phyloP scores from a whole-genome alignment of 2,888 invertebrate genomes.

The Dendrolimus houi region DNA sequence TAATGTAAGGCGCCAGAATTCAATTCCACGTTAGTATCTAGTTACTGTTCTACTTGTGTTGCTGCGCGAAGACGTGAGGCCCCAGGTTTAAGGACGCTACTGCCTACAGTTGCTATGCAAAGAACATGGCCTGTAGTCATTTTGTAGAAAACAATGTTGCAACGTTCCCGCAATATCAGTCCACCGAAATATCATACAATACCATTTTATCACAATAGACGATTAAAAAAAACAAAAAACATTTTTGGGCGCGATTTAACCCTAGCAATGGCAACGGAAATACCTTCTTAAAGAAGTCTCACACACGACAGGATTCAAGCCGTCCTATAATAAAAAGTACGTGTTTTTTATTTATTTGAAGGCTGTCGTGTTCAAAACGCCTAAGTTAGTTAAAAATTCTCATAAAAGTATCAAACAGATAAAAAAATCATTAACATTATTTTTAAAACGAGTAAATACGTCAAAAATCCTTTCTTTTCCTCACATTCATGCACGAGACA shows the following conservation, averaged over 20 bases:
- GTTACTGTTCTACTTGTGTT: too few species aligned
- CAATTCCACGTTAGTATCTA: too few species aligned
- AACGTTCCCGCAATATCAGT: constrained; percentile 17
- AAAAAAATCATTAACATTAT: constrained; percentile 7
- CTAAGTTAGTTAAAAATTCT: too few species aligned
- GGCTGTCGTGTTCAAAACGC: too few species aligned
- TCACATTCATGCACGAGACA: background rate
- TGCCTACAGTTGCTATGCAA: too few species aligned
- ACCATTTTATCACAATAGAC: constrained; percentile 38
- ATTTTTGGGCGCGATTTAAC: constrained; percentile 22
- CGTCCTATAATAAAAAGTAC: too few species aligned
- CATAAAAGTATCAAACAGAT: constrained; percentile 1
- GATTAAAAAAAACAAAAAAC: constrained; percentile 22
- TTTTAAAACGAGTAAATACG: constrained; percentile 18
- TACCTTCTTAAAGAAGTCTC: constrained; percentile 18
- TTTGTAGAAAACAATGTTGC: background rate
- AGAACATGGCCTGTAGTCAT: too few species aligned
- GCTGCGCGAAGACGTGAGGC: too few species aligned
- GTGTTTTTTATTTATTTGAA: too few species aligned
- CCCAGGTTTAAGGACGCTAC: too few species aligned
- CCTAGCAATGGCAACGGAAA: constrained; percentile 34
- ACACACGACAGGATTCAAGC: background rate
- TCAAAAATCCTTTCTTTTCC: constrained; percentile 10
- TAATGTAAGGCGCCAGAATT: too few species aligned
- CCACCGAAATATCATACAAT: constrained; percentile 24